Conservation (phyloP, 2,113 vertebrate species). For the western clawed frog (Xenopus tropicalis) region DNA sequence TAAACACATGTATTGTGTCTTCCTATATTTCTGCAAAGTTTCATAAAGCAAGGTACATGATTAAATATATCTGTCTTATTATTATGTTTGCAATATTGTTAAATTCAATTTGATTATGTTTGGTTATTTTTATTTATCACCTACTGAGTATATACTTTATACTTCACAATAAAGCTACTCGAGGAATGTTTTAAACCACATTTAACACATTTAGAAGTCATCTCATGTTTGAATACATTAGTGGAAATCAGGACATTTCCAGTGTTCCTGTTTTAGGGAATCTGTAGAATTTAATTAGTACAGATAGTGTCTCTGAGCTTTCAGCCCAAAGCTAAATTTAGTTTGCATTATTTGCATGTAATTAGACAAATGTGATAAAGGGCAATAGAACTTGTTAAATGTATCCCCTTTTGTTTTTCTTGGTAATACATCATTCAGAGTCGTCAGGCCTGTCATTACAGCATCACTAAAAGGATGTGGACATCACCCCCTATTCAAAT, state of each 20-base stretch:
- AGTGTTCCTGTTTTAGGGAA: not conserved
- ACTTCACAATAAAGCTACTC: no score
- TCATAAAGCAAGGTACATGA: no score
- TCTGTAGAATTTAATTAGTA: conserved; percentile 39
- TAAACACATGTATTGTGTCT: no score
- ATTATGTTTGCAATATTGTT: no score
- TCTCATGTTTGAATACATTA: conserved; percentile 1
- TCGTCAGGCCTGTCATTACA: conserved; percentile 52
- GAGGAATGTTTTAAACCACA: no score
- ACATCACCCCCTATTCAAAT: conserved; percentile 56
- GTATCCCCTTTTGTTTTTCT: conserved; percentile 41
- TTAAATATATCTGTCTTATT: no score
- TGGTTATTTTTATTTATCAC: no score
- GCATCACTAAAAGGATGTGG: conserved; percentile 52
- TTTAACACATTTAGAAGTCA: not conserved
- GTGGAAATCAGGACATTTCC: conserved; percentile 4
- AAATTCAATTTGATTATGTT: no score
- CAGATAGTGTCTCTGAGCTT: conserved; percentile 31
- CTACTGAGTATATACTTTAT: no score
- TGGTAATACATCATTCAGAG: conserved; percentile 49
- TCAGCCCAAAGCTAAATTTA: conserved; percentile 35
- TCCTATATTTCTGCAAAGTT: no score
- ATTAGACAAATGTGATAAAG: conserved; percentile 48
- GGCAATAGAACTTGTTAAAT: conserved; percentile 57
- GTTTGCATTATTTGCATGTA: conserved; percentile 42